Conservation (phyloP, 2,888 invertebrate species). For the Drosophila glabriapex region DNA sequence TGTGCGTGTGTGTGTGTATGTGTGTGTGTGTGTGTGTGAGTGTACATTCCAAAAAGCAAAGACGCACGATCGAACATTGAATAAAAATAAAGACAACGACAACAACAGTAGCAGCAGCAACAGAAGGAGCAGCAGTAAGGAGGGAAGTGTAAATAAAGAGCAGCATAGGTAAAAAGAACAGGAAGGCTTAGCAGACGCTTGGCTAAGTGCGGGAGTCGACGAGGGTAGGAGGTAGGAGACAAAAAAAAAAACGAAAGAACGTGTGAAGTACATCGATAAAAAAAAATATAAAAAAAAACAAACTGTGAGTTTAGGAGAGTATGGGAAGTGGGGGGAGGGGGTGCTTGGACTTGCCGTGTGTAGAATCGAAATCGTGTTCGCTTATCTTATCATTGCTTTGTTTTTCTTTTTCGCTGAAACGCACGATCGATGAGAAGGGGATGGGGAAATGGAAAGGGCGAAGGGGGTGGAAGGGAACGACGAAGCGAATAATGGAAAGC, state of each 20-base stretch:
- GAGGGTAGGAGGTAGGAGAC: conserved; percentile 7
- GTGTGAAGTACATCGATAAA: conserved; percentile 53
- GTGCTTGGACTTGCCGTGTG: background rate
- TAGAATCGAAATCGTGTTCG: conserved; percentile 34
- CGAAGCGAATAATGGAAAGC: background rate
- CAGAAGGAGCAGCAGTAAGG: conserved; percentile 12
- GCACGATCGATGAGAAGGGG: conserved; percentile 17
- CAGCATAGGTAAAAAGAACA: conserved; percentile 55
- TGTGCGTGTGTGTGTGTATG: background rate
- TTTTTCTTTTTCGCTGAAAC: conserved; percentile 27
- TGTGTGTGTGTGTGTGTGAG: background rate
- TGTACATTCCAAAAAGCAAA: conserved; percentile 17
- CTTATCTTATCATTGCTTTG: conserved; percentile 60
- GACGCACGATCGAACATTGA: conserved; percentile 48
- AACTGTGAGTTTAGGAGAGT: conserved; percentile 13
- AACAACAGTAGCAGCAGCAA: background rate
- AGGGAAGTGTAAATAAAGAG: conserved; percentile 60
- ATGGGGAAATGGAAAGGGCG: conserved; percentile 8
- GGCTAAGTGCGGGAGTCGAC: conserved; percentile 1
- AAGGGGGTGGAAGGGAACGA: conserved; percentile 6
- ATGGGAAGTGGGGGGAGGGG: background rate
- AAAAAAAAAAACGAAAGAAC: conserved; percentile 24
- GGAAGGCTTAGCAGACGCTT: conserved; percentile 65
- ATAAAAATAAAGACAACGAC: conserved; percentile 12
- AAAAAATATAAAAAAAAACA: conserved; percentile 6